phyloP scores from a whole-genome alignment of 2,888 invertebrate species.

The Hyalella azteca region DNA sequence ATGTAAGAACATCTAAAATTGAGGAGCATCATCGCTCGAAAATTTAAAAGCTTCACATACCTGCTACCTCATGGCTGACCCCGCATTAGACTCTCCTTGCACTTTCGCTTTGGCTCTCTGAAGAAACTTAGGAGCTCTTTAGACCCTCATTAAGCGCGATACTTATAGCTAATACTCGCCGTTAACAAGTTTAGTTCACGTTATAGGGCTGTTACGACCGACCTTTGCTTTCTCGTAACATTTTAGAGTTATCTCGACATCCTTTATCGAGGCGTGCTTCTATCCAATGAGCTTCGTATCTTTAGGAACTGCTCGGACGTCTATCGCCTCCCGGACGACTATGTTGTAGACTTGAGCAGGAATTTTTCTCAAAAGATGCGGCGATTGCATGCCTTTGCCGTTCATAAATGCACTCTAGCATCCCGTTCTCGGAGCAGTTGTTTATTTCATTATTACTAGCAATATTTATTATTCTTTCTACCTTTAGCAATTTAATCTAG shows the following conservation, averaged over 20 bases:
- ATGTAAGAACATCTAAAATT: not conserved
- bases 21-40: not conserved
- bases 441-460: too few species aligned
- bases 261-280: not conserved
- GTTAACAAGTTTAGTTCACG: slow-evolving; percentile 35
- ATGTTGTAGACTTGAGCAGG: too few species aligned
- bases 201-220: slow-evolving; percentile 25
- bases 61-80: not conserved
- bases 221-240: slow-evolving; percentile 28
- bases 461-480: too few species aligned
- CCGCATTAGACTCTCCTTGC: not conserved
- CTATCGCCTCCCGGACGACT: too few species aligned
- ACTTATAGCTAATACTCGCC: slow-evolving; percentile 37
- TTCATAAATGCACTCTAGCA: too few species aligned
- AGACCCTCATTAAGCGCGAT: slow-evolving; percentile 34
- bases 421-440: too few species aligned
- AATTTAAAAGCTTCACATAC: not conserved
- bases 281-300: not conserved
- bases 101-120: not conserved
- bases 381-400: too few species aligned
- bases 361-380: too few species aligned
- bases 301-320: not conserved
- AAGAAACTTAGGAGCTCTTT: slow-evolving; percentile 16
- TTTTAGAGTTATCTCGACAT: slow-evolving; percentile 32
- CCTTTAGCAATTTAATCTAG: too few species aligned